Evolutionary conservation across 2,888 invertebrate species (phyloP).

Genomic region (Leptinotarsa juncta): DNA sequence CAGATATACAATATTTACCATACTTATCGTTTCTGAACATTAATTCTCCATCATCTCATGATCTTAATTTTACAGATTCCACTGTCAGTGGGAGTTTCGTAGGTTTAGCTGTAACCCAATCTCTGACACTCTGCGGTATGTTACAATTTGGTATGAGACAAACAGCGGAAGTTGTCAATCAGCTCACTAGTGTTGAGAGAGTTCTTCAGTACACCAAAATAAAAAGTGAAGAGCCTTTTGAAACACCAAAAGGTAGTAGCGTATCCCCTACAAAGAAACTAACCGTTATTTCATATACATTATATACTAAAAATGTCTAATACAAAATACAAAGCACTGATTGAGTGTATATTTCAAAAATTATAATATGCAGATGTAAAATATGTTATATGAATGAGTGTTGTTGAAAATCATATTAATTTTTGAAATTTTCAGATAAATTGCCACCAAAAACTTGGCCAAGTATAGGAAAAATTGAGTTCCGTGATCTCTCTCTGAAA

Average conservation of each 20-base stretch:
- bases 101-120: conserved; percentile 54
- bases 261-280: too few species aligned
- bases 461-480: conserved; percentile 69
- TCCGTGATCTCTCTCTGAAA: conserved; percentile 72
- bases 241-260: conserved; percentile 63
- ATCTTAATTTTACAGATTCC: conserved; percentile 29
- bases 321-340: too few species aligned
- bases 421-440: conserved; percentile 25
- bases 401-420: too few species aligned
- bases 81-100: conserved; percentile 53
- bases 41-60: conserved; percentile 4
- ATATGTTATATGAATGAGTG: too few species aligned
- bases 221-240: conserved; percentile 75
- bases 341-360: too few species aligned
- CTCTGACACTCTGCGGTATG: conserved; percentile 70
- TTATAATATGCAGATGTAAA: too few species aligned
- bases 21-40: too few species aligned
- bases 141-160: conserved; percentile 85
- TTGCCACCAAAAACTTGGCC: conserved; percentile 72
- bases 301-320: too few species aligned
- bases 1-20: too few species aligned
- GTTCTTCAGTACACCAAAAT: conserved; percentile 78
- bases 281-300: too few species aligned
- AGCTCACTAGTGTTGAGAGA: conserved; percentile 85
- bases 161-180: conserved; percentile 79